Base-by-base conservation (phyloP, 2,888 invertebrate species). In the Glyphotaelius pellucidus region DNA sequence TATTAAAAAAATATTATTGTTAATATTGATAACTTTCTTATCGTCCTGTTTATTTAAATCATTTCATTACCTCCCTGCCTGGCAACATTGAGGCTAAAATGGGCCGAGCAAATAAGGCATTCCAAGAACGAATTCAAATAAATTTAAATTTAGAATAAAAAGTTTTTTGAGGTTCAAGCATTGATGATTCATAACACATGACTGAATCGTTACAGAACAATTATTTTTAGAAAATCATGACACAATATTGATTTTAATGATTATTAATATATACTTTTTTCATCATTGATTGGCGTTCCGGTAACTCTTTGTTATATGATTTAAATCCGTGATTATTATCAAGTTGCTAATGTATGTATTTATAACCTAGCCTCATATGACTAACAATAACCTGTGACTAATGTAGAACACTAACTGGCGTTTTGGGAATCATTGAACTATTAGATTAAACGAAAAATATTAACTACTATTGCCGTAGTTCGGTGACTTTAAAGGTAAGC, bases 81-180 rank as follows among this genome's bases (percentile, higher is more conserved):
- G 67, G 67, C n/a, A 67, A 67, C 67, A 67, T n/a, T n/a, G 67
- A 67, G 25, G 67, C 25, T 67, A 67, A 67, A 67, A 67, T 9
- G 25, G 31, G 67, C 9, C 30, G 52, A 12, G 84, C 84, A 84
- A 84, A 84, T 47, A 87, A 47, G 31, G n/a, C 87, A 47, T 87
- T 87, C 87, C 31, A 30, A 87, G 87, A 87, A 87, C 31, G 15
- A 52, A 87, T 52, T 52, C 31, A 87, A 67, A 87, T 87, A 67
- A 67, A 30, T 31, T 42, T 52, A 31, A 87, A 31, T 87, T 67
- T 52, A 52, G 67, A 87, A 47, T 42, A 38, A 38, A 86, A 86
- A 67, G 47, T 52, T 87, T 87, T 47, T 87, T 47, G 52, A 87
- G 52, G 87, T n/a, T 25, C 84, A 11, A 35, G 42, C 67, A n/a